A percentile compares a stretch with the other conserved stretches of the same genome.
Evolutionary conservation across 2,888 invertebrate genomes (phyloP).

Genomic region (Atethmia centrago): DNA sequence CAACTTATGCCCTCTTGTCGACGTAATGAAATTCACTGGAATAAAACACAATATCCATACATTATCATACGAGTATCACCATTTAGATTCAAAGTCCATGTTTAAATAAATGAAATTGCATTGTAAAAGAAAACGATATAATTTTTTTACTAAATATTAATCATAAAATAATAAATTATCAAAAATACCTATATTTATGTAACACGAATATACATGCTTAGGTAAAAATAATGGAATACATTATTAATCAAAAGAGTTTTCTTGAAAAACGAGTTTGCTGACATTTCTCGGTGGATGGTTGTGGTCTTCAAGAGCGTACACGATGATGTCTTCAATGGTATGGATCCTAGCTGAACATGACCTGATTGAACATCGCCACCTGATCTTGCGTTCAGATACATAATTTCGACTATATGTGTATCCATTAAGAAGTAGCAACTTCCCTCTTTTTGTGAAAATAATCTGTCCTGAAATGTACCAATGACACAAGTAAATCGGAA

Average conservation of each 20-base stretch:
- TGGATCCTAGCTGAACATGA: constrained; percentile 73
- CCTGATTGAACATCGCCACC: constrained; percentile 72
- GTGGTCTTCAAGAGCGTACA: constrained; percentile 48
- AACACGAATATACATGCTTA: too few species aligned
- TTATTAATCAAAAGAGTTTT: neutral
- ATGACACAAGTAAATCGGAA: neutral
- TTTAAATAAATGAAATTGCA: neutral
- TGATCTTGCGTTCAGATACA: constrained; percentile 63
- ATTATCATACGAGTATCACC: neutral
- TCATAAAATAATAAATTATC: neutral
- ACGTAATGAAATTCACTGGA: neutral
- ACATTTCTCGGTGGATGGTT: constrained; percentile 46
- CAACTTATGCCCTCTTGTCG: constrained; percentile 61
- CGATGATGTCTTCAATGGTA: constrained; percentile 60
- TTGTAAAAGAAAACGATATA: neutral
- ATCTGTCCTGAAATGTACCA: constrained; percentile 51
- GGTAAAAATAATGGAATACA: neutral
- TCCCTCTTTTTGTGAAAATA: constrained; percentile 56
- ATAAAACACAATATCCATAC: neutral
- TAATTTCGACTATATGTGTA: constrained; percentile 66
- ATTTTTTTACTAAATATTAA: neutral
- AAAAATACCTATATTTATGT: neutral
- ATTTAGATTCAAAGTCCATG: neutral
- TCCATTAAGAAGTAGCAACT: constrained; percentile 66
- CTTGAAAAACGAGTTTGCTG: neutral